Evolutionary conservation across 1,140 invertebrate species (phyloP).

Genomic region (Formica exsecta): DNA sequence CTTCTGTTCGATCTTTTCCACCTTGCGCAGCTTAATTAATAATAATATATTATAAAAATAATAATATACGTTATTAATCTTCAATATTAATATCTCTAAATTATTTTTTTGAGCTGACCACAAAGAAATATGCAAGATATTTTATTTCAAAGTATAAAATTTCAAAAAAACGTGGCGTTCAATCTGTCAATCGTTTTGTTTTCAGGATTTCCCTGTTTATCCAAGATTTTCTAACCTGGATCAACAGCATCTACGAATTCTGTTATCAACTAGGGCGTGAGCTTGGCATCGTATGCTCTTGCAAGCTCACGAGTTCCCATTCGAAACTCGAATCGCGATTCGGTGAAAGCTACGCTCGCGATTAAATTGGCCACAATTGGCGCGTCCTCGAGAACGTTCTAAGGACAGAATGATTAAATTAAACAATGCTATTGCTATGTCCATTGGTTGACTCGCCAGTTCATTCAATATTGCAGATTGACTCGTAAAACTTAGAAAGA

Average conservation of each 20-base stretch:
- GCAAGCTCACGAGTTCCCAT: constrained; percentile 29
- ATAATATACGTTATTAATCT: background rate
- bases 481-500: constrained; percentile 1
- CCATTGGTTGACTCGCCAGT: background rate
- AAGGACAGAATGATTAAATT: constrained; percentile 39
- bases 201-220: background rate
- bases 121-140: constrained; percentile 6
- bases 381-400: constrained; percentile 2
- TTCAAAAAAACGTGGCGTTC: constrained; percentile 24
- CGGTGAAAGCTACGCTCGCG: background rate
- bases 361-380: constrained; percentile 31
- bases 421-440: constrained; percentile 26
- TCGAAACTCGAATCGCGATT: constrained; percentile 27
- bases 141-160: constrained; percentile 6
- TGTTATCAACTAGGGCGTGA: constrained; percentile 29
- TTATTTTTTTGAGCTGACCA: constrained; percentile 15
- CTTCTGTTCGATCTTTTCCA: constrained; percentile 95
- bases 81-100: constrained; percentile 25
- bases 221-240: background rate
- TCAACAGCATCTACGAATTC: constrained; percentile 6
- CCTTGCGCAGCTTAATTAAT: constrained; percentile 91
- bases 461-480: background rate
- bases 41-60: constrained; percentile 46
- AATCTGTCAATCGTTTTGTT: constrained; percentile 7
- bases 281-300: background rate